Base-by-base conservation (phyloP, 1,140 invertebrate genomes). In the Ceratina calcarata region DNA sequence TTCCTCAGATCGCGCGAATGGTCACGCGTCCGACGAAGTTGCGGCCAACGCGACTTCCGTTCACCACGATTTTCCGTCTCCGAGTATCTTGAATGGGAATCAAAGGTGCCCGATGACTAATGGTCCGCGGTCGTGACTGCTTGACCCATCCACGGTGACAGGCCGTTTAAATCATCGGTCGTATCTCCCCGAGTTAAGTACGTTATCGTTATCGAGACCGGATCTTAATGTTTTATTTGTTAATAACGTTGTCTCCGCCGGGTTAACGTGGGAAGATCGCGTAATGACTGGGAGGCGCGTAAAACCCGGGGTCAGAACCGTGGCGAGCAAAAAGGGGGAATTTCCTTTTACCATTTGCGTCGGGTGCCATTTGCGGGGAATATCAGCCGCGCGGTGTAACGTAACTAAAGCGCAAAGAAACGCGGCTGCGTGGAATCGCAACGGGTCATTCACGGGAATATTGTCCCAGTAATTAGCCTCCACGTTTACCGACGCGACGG, bases 281-380 rank as follows among this genome's bases (percentile, higher is more conserved):
- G 60, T 87, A 87, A 90, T 83, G 85, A 82, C 76, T 75, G 10
- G 49, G 69, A 86, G 83, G 65, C 83, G 78, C 82, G 66, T 87
- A 69, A 81, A 77, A 71, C 58, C 10, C 76, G 73, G 60, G 86
- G 82, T 74, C 62, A 51, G 65, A 69, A 58, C 76, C 65, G 49
- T 58, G 45, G 45, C 64, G 68, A 55, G 73, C 75, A 84, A 84
- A 89, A 70, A 89, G 86, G 83, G 79, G 78, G 83, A 81, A 89
- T 90, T 89, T 88, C 86, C 87, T 90, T 83, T 88, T 85, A 58
- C 87, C 82, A 85, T 88, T 87, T 83, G 83, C 60, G 81, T 79
- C 70, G 15, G 22, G 53, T 15, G 15, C 64, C 64, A 37, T 27
- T 32, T 32, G 10, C 3, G 32, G 20, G 27, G 51, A 55, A 58